phyloP scores from a whole-genome alignment of 2,113 vertebrate species.

The Poeciliopsis turrubarensis region DNA sequence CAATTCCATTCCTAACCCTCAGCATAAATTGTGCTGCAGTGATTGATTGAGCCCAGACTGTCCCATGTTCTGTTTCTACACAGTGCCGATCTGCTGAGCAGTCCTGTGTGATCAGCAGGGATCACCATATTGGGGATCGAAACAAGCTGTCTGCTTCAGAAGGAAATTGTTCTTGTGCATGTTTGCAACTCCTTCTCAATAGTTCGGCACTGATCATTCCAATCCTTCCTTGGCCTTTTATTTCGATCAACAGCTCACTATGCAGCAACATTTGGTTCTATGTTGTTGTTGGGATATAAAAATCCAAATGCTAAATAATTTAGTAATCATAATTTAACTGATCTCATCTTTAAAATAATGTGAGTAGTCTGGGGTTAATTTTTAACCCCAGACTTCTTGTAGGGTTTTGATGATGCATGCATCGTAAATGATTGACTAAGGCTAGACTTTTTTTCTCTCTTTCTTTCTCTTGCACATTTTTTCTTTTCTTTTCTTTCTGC shows the following conservation, averaged over 20 bases:
- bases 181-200: slow-evolving; percentile 12
- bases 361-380: not conserved
- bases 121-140: slow-evolving; percentile 39
- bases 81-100: slow-evolving; percentile 39
- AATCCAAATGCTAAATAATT: not conserved
- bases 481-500: slow-evolving; percentile 15
- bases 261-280: not conserved
- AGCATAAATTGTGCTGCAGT: slow-evolving; percentile 15
- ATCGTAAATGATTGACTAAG: not conserved
- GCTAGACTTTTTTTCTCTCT: not conserved
- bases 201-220: slow-evolving; percentile 33
- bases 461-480: not conserved
- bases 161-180: slow-evolving; percentile 32
- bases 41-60: slow-evolving; percentile 45
- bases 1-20: not conserved
- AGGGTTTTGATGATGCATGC: not conserved
- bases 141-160: slow-evolving; percentile 37
- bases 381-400: no score
- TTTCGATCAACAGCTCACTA: slow-evolving; percentile 5
- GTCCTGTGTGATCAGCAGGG: slow-evolving; percentile 51
- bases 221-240: slow-evolving; percentile 16
- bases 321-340: slow-evolving; percentile 5
- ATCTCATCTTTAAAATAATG: slow-evolving; percentile 1
- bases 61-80: slow-evolving; percentile 40
- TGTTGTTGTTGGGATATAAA: not conserved